Conservation (phyloP, 2,113 vertebrate species). For the Megaceryle torquata region DNA sequence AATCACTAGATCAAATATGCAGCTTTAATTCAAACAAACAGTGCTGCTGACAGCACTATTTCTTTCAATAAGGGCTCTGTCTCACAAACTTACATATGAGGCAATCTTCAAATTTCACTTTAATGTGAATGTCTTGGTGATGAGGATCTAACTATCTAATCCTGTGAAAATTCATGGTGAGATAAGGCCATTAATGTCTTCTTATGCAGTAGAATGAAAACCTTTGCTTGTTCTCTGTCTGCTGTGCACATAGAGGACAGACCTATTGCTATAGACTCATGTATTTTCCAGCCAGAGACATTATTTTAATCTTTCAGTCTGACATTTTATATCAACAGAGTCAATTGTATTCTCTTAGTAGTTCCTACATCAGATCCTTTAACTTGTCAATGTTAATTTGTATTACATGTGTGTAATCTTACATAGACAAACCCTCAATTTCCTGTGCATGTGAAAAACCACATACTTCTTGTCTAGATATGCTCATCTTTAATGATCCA, state of each 20-base stretch:
- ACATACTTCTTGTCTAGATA: background rate
- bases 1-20: background rate
- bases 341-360: background rate
- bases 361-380: background rate
- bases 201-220: background rate
- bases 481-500: background rate
- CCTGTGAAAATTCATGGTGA: background rate
- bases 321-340: background rate
- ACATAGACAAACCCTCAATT: background rate
- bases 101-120: background rate
- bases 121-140: background rate
- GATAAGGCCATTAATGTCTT: background rate
- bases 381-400: fast-evolving
- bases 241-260: background rate
- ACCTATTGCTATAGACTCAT: background rate
- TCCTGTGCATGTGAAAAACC: background rate
- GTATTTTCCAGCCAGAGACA: background rate
- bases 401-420: background rate
- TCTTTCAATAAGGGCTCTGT: background rate
- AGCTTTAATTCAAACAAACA: background rate
- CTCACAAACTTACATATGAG: background rate
- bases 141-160: background rate
- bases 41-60: background rate
- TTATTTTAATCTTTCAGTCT: background rate
- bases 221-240: background rate